Base-by-base conservation (phyloP, 2,113 vertebrate species). In the Nycticryphes semicollaris region DNA sequence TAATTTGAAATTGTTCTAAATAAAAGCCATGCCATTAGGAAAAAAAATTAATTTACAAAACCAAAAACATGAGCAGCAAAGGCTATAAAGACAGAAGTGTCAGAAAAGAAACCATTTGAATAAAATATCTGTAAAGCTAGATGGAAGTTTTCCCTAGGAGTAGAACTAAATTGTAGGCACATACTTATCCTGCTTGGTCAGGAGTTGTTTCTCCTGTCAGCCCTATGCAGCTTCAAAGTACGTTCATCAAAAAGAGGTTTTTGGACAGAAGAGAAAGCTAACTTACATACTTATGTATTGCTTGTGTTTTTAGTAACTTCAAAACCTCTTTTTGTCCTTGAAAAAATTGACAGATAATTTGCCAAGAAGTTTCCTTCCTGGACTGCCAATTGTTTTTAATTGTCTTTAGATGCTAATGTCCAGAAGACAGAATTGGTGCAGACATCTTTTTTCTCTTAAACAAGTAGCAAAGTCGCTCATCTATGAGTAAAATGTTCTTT, bases 41-140 rank as follows among this genome's bases (percentile, higher is more conserved):
- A 77, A 77, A 4, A 39, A 92, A 87, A 47, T 15, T n/a, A 33
- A 56, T 88, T 70, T 37, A 47, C 13, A 45, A 73, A 81, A 33
- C 2, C 0, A 60, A 35, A 69, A 60, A 43, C 31, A 20, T 2
- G 0, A 68, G 18, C 30, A 66, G 4, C 10, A 37, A 59, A 37
- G 3, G 2, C 48, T 64, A 31, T n/a, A 77, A 89, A 89, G 22
- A n/a, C 23, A 56, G 19, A 81, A 67, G 7, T 47, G 4, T 50
- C 23, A 63, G 15, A 56, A 67, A 70, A 77, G 0, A 82, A 93
- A 85, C 33, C 22, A 19, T 35, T 47, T 94, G 2, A 3, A 54
- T 41, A 20, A 75, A 68, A 75, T 50, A 4, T 47, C 10, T 37
- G 1, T 48, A 63, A 81, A 67, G 2, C 8, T 72, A 37, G 14